These are phyloP conservation scores for Euplexia lucipara DNA, from an alignment of 2,888 invertebrate species.

Conservation along the genomic window DNA sequence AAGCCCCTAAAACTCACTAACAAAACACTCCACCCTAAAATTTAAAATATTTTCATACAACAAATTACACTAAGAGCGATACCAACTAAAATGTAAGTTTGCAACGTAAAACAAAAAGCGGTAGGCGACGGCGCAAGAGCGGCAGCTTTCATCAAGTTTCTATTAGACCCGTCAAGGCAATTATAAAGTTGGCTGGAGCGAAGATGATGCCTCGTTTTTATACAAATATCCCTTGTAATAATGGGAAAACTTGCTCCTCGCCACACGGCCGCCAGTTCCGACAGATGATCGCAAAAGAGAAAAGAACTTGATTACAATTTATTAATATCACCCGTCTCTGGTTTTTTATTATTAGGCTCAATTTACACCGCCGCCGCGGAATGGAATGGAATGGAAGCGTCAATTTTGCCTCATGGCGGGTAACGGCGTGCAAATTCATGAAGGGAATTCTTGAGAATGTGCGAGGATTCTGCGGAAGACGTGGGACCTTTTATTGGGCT, in stretches of 20 bases:
- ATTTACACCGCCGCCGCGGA: too few relatives aligned
- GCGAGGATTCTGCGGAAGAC: too few relatives aligned
- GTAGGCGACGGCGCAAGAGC: constrained; percentile 70
- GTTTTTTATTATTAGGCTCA: constrained; percentile 43
- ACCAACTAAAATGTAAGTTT: constrained; percentile 84
- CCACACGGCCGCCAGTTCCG: constrained; percentile 75
- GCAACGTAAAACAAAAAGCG: constrained; percentile 82
- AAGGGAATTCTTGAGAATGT: too few relatives aligned
- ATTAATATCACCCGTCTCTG: constrained; percentile 67
- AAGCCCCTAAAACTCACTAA: neutral
- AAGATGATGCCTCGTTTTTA: constrained; percentile 84
- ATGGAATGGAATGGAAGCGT: too few relatives aligned
- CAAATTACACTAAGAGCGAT: constrained; percentile 71
- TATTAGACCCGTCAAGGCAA: constrained; percentile 88
- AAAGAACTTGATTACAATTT: constrained; percentile 76
- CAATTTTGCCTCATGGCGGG: too few relatives aligned
- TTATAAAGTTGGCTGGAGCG: constrained; percentile 85
- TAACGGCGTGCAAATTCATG: too few relatives aligned
- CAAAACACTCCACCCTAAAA: constrained; percentile 8
- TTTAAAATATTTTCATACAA: constrained; percentile 65
- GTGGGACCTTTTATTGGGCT: too few relatives aligned
- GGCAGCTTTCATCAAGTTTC: constrained; percentile 89
- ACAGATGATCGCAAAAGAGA: constrained; percentile 84
- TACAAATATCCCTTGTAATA: constrained; percentile 87
- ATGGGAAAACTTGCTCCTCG: constrained; percentile 88